Evolutionary conservation across 2,113 vertebrate species (phyloP).

Genomic region (Columba janthina): DNA sequence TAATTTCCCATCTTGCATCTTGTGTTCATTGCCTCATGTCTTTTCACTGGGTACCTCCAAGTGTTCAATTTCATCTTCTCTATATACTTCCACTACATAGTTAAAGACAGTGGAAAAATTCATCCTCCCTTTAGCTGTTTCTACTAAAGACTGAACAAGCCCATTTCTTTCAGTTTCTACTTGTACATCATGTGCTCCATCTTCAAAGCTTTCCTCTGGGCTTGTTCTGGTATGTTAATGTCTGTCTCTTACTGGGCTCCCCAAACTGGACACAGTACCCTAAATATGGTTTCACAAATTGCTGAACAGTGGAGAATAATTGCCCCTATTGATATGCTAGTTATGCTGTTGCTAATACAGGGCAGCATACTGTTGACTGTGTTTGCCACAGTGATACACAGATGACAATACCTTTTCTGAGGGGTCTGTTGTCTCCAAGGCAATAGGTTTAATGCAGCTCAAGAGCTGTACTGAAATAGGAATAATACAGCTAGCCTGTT

Average conservation of each 20-base stretch:
- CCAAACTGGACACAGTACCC: not conserved
- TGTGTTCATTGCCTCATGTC: not conserved
- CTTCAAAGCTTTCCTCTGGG: not conserved
- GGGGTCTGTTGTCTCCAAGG: not conserved
- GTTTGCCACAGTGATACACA: rapidly evolving
- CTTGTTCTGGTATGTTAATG: not conserved
- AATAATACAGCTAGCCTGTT: not conserved
- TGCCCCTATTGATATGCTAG: rapidly evolving
- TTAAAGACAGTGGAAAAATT: not conserved
- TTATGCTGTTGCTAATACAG: not conserved
- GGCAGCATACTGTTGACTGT: not conserved
- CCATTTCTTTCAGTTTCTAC: not conserved
- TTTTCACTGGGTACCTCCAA: not conserved
- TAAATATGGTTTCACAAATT: not conserved
- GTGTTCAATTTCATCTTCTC: not conserved
- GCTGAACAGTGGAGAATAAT: not conserved
- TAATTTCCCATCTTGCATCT: not conserved
- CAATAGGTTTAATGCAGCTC: not conserved
- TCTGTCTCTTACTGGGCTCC: not conserved
- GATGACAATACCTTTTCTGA: not conserved
- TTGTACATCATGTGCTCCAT: rapidly evolving
- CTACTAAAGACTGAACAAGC: not conserved
- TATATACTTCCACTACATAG: rapidly evolving
- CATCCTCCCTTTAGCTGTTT: not conserved
- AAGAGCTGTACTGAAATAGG: not conserved